These are phyloP conservation scores for Drosophila peninsularis DNA, from an alignment of 2,888 invertebrate genomes.

Conservation along the genomic window DNA sequence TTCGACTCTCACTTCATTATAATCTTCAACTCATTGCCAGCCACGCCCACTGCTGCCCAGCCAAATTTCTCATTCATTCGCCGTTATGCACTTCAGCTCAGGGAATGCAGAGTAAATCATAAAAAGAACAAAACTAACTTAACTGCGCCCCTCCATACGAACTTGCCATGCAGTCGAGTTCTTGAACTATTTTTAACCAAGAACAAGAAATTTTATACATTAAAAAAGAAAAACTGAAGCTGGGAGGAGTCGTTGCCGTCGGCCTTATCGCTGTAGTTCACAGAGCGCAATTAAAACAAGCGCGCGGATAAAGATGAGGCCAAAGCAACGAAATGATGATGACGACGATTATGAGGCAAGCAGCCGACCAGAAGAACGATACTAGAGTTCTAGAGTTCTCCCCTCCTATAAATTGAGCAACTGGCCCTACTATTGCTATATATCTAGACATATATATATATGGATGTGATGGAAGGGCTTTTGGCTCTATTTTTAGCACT, in stretches of 20 bases:
- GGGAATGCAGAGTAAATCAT: conserved; percentile 51
- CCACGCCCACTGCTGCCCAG: conserved; percentile 7
- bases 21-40: conserved; percentile 38
- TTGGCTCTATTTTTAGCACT: conserved; percentile 62
- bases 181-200: conserved; percentile 51
- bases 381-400: conserved; percentile 16
- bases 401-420: conserved; percentile 51
- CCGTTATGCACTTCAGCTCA: conserved; percentile 31
- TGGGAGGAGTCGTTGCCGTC: conserved; percentile 7
- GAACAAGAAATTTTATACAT: conserved; percentile 17
- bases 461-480: conserved; percentile 73
- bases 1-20: conserved; percentile 8
- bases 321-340: conserved; percentile 37
- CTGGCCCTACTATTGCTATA: conserved; percentile 14
- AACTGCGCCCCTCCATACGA: conserved; percentile 24
- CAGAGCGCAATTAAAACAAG: conserved; percentile 45
- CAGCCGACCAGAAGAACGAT: conserved; percentile 17
- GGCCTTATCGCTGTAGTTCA: conserved; percentile 38
- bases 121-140: conserved; percentile 18
- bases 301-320: conserved; percentile 36
- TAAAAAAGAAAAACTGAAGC: neutral
- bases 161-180: conserved; percentile 26
- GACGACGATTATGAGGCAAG: conserved; percentile 28
- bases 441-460: neutral
- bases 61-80: conserved; percentile 7